These are phyloP conservation scores for Etia nguti DNA, from an alignment of 2,113 vertebrate species.

Conservation along the genomic window DNA sequence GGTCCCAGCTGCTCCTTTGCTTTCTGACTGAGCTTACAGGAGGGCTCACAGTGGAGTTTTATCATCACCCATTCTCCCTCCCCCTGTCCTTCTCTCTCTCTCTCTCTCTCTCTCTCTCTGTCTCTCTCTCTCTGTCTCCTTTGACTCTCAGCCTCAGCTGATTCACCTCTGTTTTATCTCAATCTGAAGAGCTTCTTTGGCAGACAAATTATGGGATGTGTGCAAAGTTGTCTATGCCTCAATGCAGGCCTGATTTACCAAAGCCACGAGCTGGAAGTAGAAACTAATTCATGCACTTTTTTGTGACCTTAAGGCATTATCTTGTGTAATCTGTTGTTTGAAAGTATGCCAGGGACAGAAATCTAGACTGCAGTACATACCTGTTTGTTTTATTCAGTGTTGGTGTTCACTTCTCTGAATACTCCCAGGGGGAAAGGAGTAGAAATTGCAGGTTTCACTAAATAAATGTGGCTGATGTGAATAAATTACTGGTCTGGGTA, in stretches of 20 bases:
- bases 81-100: background rate
- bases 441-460: background rate
- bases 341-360: constrained; percentile 24
- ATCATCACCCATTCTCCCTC: constrained; percentile 68
- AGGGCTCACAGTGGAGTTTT: constrained; percentile 70
- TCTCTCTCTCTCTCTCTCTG: constrained; percentile 19
- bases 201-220: constrained; percentile 26
- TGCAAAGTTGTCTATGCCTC: constrained; percentile 13
- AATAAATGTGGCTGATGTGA: background rate
- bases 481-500: background rate
- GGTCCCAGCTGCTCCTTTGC: constrained; percentile 51
- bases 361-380: background rate
- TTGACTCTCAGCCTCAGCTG: constrained; percentile 52
- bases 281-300: constrained; percentile 5
- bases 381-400: background rate
- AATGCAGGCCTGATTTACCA: constrained; percentile 21
- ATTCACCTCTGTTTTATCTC: constrained; percentile 74
- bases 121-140: constrained; percentile 28
- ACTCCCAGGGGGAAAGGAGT: background rate
- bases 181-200: constrained; percentile 55
- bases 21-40: constrained; percentile 67
- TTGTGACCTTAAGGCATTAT: constrained; percentile 5
- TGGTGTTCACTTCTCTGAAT: background rate
- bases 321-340: constrained; percentile 35
- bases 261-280: constrained; percentile 7